Evolutionary conservation across 2,797 vertebrate species (phyloP).

Genomic region (Borostomias antarcticus): DNA sequence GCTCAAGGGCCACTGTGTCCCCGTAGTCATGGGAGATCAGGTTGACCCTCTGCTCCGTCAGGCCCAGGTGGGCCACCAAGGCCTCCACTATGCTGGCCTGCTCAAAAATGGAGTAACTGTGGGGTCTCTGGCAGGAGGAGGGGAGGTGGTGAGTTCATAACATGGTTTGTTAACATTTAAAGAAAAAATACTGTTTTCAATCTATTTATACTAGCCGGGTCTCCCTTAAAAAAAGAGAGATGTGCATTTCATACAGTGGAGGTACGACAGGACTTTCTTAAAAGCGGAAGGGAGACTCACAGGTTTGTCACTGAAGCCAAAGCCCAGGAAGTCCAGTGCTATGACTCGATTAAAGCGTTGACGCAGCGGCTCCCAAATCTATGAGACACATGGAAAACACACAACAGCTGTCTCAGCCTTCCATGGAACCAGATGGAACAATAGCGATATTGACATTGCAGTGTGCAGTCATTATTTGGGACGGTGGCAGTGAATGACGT

Average conservation of each 20-base stretch:
- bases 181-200: too few species aligned
- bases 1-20: slow-evolving; percentile 93
- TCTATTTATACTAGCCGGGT: too few species aligned
- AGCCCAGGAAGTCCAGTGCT: slow-evolving; percentile 91
- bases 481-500: too few species aligned
- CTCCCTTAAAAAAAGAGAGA: too few species aligned
- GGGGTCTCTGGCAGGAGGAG: slow-evolving; percentile 79
- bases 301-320: slow-evolving; percentile 97
- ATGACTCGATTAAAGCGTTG: slow-evolving; percentile 90
- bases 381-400: slow-evolving; percentile 28
- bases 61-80: slow-evolving; percentile 81
- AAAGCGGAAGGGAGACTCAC: slow-evolving; percentile 69
- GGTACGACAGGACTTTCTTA: slow-evolving; percentile 89
- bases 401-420: slow-evolving; percentile 32
- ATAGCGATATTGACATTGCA: not conserved
- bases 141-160: too few species aligned
- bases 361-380: slow-evolving; percentile 94
- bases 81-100: slow-evolving; percentile 92
- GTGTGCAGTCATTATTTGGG: too few species aligned
- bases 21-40: slow-evolving; percentile 93
- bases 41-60: slow-evolving; percentile 84
- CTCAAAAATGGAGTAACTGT: slow-evolving; percentile 94
- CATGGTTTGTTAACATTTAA: too few species aligned
- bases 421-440: not conserved
- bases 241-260: too few species aligned